phyloP scores from a whole-genome alignment of 2,797 vertebrate species.

The Rhinella marina region DNA sequence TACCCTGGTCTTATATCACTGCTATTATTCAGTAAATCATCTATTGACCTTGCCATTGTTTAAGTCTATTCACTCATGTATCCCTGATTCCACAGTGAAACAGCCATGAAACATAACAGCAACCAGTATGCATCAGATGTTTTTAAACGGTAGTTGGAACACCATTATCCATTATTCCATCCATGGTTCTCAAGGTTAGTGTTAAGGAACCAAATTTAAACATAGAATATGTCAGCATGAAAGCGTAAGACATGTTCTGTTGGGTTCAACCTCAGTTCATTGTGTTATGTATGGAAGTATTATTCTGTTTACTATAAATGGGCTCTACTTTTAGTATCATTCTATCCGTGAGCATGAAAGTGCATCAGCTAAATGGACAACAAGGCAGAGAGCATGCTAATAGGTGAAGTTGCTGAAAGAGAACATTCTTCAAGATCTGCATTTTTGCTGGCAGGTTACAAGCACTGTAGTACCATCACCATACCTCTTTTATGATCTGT shows the following conservation, averaged over 20 bases:
- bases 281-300: neutral
- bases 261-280: neutral
- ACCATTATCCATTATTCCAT: neutral
- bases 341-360: neutral
- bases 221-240: neutral
- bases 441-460: neutral
- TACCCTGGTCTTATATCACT: too few species aligned
- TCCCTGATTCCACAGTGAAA: too few species aligned
- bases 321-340: neutral
- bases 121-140: neutral
- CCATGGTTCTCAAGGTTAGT: neutral
- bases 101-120: too few species aligned
- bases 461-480: neutral
- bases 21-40: too few species aligned
- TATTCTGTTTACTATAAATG: neutral
- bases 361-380: neutral
- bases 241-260: neutral
- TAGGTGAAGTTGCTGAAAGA: neutral
- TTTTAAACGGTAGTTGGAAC: neutral
- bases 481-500: neutral
- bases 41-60: too few species aligned
- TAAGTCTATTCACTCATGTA: too few species aligned
- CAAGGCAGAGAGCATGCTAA: neutral
- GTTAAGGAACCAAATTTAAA: neutral
- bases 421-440: neutral